Base-by-base conservation (phyloP, 2,113 vertebrate genomes). In the Mesembrinibis cayennensis region DNA sequence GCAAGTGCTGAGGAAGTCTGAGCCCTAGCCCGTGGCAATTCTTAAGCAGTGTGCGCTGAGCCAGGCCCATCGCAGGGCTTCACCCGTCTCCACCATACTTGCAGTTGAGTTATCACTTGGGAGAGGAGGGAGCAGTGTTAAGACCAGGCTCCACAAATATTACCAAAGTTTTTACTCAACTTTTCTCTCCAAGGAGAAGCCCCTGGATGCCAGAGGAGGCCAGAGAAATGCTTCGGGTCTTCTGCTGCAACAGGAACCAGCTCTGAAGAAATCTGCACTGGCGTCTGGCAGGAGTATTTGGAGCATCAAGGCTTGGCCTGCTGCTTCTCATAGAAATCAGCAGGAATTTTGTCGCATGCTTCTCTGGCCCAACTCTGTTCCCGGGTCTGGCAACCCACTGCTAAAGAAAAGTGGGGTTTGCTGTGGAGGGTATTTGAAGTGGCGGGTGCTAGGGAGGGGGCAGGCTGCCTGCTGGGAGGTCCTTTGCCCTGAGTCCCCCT, bases 21-120 rank as follows among this genome's bases (percentile, higher is more conserved):
- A 94, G 50, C 17, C 29, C 65, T 74, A 30, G 45, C 10, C 30
- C 0, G 0, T 66, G 34, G 15, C 56, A 47, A 61, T 25, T 26
- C 36, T 78, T 29, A 20, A 52, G 70, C 61, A 85, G 34, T 4
- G 1, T 74, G 82, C 2, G 2, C 16, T 13, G 22, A 87, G 19
- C n/a, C 82, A 38, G 58, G 72, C 7, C n/a, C 59, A n/a, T 27
- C 0, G 4, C 10, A 34, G 55, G 50, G n/a, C 42, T 93, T 59
- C 11, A 2, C 21, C 18, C 4, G 4, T 17, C 29, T 65, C 17
- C 20, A 29, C 26, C 1, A 0, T 26, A 23, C 45, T 74, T 47
- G 26, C 1, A 0, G 36, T 34, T 29, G 38, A 71, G 34, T 47
- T 77, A 49, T 38, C 55, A 32, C 67, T 27, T 67, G 34, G 34